Base-by-base conservation (phyloP, 2,113 vertebrate species). In the Malurus cyaneus region DNA sequence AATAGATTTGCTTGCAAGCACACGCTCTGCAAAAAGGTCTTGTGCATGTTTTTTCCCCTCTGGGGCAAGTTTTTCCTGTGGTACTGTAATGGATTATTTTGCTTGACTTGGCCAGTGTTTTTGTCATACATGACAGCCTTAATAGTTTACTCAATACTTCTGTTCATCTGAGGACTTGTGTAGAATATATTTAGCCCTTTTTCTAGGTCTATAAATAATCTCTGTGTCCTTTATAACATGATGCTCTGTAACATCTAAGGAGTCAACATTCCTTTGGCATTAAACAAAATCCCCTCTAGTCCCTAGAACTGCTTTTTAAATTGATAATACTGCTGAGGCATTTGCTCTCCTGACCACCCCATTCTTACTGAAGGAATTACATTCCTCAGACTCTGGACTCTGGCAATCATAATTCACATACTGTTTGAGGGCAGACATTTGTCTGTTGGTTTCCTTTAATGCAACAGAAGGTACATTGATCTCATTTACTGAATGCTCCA, bases 251-350 rank as follows among this genome's bases (percentile, higher is more conserved):
- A 89, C 85, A 92, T 95, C 90, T 94, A 61, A 94, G 82, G 62
- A 88, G 62, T 77, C 39, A 28, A 59, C 86, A 94, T 95, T 96
- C 95, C 72, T 86, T 86, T n/a, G 71, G 82, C 54, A 86, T 95
- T 92, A 94, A 86, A 73, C 24, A 83, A 95, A 94, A 96, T 95
- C 92, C 88, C 47, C 56, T 88, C 24, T 76, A 73, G 79, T 66
- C 86, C 64, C 34, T 62, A 54, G 71, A 80, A 70, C 76, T 72
- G 50, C 42, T 77, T 93, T 86, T 93, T 50, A 88, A 88, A 92
- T 83, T 83, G 94, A 90, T 95, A 93, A 88, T 54, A 17, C 26
- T 66, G 29, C 86, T 42, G 50, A 57, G 47, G 67, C 50, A 83
- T 92, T 85, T 93, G 46, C 50, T 88, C 80, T 47, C 59, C 79